Base-by-base conservation (phyloP, 2,888 invertebrate genomes). In the Drosophila helvetica region DNA sequence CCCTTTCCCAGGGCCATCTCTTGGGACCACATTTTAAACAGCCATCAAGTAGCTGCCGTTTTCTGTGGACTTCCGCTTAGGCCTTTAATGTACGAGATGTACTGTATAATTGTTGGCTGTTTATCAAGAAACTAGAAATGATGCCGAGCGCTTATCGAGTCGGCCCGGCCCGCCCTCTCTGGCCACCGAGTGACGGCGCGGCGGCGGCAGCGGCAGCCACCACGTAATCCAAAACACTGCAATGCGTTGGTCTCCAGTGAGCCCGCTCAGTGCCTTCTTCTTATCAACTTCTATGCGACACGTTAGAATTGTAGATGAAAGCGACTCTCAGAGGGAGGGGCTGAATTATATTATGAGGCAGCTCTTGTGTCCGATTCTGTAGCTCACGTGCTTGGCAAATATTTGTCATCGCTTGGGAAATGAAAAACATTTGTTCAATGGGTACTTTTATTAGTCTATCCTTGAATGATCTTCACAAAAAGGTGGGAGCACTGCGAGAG, bases 91-190 rank as follows among this genome's bases (percentile, higher is more conserved):
- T n/a, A 2, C 15, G 7, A 6, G 38, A 38, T 38, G 38, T n/a
- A 7, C 38, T 48, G 48, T 27, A 30, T 17, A 58, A 65, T 54
- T 45, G 15, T 47, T 51, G 17, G 6, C 3, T 7, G 9, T 70
- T 75, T 83, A 77, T 83, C 68, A 48, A 30, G 12, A 54, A 53
- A 59, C 63, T 65, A 73, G 47, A 56, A 83, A 80, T 68, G 72
- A 70, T 83, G 80, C 63, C 80, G 57, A 55, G 67, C 38, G 38
- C 78, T 80, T 83, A 86, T 80, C 84, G 25, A 60, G 7, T 10
- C 15, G 45, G n/a, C n/a, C n/a, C 59, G 27, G 33, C 51, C 38
- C 33, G 18, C 12, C 15, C 22, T 22, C 33, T 33, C 33, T 33
- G 33, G 33, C 12, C 33, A 12, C 12, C 33, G 33, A 38, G 38